Percentiles rank a stretch among this genome's conserved stretches.
phyloP scores from a whole-genome alignment of 2,797 vertebrate genomes.

The Pogoniulus pusillus region DNA sequence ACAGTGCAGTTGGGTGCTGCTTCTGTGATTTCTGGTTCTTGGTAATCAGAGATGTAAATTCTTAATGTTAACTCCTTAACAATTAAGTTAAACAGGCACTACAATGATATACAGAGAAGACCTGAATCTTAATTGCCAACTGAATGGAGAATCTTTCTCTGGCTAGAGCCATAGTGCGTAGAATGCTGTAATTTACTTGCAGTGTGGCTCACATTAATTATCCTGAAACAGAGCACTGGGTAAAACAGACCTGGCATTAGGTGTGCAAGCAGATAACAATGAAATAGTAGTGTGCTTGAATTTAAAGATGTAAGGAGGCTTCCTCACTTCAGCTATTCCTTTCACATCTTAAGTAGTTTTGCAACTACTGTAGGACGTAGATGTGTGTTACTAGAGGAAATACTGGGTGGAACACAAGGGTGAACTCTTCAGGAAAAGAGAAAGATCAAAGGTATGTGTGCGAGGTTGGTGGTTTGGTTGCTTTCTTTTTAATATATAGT shows the following conservation, averaged over 20 bases:
- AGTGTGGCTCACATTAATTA: not conserved
- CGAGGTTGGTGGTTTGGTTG: not conserved
- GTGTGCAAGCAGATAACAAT: not conserved
- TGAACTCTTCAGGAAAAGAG: conserved; percentile 9
- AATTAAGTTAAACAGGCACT: not conserved
- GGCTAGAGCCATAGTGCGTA: not conserved
- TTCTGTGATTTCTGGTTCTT: not conserved
- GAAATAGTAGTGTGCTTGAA: not conserved
- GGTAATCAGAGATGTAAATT: not conserved
- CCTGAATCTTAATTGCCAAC: not conserved
- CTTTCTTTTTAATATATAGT: not conserved
- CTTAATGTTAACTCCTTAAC: not conserved
- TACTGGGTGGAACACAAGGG: not conserved
- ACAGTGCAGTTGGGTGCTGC: not conserved
- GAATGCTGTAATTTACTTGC: not conserved
- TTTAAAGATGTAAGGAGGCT: not conserved
- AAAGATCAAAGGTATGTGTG: not conserved
- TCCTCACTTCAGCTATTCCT: not conserved
- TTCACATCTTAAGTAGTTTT: not conserved
- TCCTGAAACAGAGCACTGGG: not conserved
- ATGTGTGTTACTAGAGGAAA: not conserved
- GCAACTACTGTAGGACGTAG: not conserved
- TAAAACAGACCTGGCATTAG: not conserved
- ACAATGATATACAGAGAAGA: not conserved
- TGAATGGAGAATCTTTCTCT: not conserved